These are phyloP conservation scores for Crypturellus undulatus DNA, from an alignment of 2,113 vertebrate species.

Conservation along the genomic window DNA sequence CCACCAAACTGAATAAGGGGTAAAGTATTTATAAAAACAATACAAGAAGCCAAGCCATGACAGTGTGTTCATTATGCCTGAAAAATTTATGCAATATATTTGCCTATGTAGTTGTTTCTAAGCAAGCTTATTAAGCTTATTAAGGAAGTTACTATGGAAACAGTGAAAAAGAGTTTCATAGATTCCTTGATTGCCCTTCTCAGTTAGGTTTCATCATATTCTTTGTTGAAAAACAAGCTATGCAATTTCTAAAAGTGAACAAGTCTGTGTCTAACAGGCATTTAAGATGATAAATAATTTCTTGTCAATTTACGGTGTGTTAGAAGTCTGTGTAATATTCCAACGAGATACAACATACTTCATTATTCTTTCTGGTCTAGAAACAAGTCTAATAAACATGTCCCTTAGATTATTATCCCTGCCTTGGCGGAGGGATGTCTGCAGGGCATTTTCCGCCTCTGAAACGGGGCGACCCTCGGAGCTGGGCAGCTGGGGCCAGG, in stretches of 20 bases:
- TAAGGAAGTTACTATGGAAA: conserved; percentile 63
- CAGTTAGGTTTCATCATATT: conserved; percentile 14
- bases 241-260: background rate
- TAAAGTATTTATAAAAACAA: background rate
- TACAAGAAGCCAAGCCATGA: background rate
- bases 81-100: conserved; percentile 3
- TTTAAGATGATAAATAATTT: conserved; percentile 30
- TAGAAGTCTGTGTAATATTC: conserved; percentile 1
- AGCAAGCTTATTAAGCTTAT: conserved; percentile 18
- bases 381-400: background rate
- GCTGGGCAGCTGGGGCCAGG: background rate
- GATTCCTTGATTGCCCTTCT: conserved; percentile 26
- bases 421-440: background rate
- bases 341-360: background rate
- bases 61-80: background rate
- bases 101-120: conserved; percentile 25
- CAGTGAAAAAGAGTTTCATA: conserved; percentile 27
- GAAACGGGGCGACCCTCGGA: background rate
- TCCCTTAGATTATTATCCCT: background rate
- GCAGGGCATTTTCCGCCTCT: background rate
- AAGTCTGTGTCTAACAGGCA: background rate
- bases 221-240: conserved; percentile 32
- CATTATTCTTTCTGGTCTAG: background rate
- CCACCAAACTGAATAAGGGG: background rate
- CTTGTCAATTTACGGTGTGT: background rate